Percentiles rank a stretch among this genome's conserved stretches.
These are phyloP conservation scores for Proterorhinus semilunaris DNA, from an alignment of 2,113 vertebrate genomes.

Conservation along the genomic window DNA sequence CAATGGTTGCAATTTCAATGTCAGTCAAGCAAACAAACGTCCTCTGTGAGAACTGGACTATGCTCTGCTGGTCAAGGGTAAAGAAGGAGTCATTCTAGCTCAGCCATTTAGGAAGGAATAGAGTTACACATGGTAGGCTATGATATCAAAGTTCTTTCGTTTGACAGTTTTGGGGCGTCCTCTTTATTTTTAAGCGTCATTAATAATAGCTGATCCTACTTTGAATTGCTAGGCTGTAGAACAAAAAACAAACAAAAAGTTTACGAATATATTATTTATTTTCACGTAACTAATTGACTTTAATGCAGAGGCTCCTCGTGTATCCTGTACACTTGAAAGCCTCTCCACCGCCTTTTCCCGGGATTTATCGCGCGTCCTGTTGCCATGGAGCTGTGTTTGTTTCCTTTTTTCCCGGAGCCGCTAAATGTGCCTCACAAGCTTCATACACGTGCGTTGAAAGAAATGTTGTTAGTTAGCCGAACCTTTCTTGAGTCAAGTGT, in stretches of 20 bases:
- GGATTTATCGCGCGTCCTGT: conserved; percentile 53
- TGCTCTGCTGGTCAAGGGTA: conserved; percentile 22
- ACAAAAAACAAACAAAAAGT: too few species aligned
- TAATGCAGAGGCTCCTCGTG: too few species aligned
- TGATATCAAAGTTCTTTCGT: too few species aligned
- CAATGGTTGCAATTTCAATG: conserved; percentile 14
- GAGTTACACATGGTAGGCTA: background rate
- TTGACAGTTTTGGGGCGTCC: too few species aligned
- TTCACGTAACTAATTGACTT: too few species aligned
- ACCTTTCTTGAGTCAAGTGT: background rate
- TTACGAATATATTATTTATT: too few species aligned
- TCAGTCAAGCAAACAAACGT: conserved; percentile 37
- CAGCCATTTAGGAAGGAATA: conserved; percentile 16
- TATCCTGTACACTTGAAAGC: conserved; percentile 25
- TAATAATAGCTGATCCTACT: too few species aligned
- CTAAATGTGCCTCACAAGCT: conserved; percentile 14
- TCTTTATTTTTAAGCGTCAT: too few species aligned
- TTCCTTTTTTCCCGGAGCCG: background rate
- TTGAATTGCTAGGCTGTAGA: too few species aligned
- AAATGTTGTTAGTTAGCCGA: background rate
- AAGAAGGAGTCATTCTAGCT: conserved; percentile 41
- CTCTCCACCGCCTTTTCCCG: conserved; percentile 13
- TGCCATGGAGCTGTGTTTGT: conserved; percentile 63
- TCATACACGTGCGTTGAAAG: conserved; percentile 28
- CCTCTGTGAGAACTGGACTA: conserved; percentile 39